Base-by-base conservation (phyloP, 2,113 vertebrate species). In the Shinisaurus crocodilurus region DNA sequence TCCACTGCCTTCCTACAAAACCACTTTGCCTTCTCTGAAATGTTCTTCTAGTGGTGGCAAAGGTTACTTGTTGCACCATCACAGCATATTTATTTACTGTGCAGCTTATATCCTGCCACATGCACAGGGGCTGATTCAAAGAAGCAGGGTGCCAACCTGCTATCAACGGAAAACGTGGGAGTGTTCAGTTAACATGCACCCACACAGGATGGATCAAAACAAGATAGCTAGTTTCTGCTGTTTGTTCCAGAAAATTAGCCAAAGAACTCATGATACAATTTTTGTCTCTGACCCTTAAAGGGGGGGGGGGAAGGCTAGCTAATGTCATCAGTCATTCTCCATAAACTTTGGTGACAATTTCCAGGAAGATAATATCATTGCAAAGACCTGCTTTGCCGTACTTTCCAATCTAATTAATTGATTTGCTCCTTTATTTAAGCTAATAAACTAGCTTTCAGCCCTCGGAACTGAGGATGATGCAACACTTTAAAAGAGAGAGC, bases 401-500 rank as follows among this genome's bases (percentile, higher is more conserved):
- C 70, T 92, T 96, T 86, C 29, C 77, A 90, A 84, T 91, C 83
- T 70, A 87, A 81, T 85, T 90, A 79, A 88, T 90, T 93, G 1
- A 57, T 84, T 60, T 85, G 81, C 20, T 54, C 85, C 65, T 79
- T 29, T 83, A 86, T 76, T 72, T 54, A 70, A 60, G 88, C 92
- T 81, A 13, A 87, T 72, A 83, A 89, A 77, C 88, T 91, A 6
- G n/a, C 32, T 89, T 6, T 89, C 86, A 89, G 20, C 8, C 29
- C n/a, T 20, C 2, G 34, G 84, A 92, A 76, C 1, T 70, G 37
- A 45, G 75, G 82, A 57, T 50, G 15, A 1, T 57, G 0, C 27
- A 27, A 15, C 27, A 45, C 84, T 65, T 85, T 25, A 76, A 82
- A 20, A 75, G 2, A 0, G 43, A 79, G 15, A 45, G 29, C 57